These are phyloP conservation scores for Drosophila punjabiensis DNA, from an alignment of 1,140 invertebrate genomes.

Conservation along the genomic window DNA sequence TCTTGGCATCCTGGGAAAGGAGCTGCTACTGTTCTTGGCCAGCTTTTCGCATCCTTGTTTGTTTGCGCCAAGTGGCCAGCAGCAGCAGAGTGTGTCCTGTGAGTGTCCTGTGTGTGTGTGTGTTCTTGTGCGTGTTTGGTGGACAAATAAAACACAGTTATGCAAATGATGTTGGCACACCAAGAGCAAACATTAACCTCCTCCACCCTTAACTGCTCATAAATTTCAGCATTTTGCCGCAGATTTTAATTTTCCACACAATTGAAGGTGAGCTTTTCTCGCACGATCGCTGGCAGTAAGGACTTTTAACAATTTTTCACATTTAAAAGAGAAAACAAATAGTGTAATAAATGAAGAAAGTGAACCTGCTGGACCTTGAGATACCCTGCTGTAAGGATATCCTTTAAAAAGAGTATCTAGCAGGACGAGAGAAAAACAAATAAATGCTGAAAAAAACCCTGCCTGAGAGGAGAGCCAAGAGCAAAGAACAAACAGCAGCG, in stretches of 20 bases:
- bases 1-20: slow-evolving; percentile 32
- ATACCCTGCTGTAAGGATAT: neutral
- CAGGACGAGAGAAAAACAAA: slow-evolving; percentile 57
- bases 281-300: slow-evolving; percentile 33
- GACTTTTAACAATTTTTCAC: slow-evolving; percentile 3
- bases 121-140: slow-evolving; percentile 23
- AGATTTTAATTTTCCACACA: slow-evolving; percentile 65
- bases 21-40: slow-evolving; percentile 2
- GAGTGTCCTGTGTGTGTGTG: slow-evolving; percentile 12
- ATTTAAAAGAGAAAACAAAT: slow-evolving; percentile 16
- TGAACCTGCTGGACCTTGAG: neutral
- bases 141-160: slow-evolving; percentile 41
- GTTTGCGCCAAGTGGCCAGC: slow-evolving; percentile 38
- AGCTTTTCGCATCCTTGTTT: slow-evolving; percentile 26
- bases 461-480: slow-evolving; percentile 27
- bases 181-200: slow-evolving; percentile 6
- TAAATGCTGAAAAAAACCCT: slow-evolving; percentile 55
- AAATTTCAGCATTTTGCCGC: slow-evolving; percentile 36
- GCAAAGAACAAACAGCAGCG: slow-evolving; percentile 62
- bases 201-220: slow-evolving; percentile 11
- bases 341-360: neutral
- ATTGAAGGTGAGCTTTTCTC: slow-evolving; percentile 36
- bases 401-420: neutral
- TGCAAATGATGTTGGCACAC: slow-evolving; percentile 34
- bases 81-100: slow-evolving; percentile 11